These are phyloP conservation scores for Amphipyra berbera DNA, from an alignment of 2,888 invertebrate genomes.

Conservation along the genomic window DNA sequence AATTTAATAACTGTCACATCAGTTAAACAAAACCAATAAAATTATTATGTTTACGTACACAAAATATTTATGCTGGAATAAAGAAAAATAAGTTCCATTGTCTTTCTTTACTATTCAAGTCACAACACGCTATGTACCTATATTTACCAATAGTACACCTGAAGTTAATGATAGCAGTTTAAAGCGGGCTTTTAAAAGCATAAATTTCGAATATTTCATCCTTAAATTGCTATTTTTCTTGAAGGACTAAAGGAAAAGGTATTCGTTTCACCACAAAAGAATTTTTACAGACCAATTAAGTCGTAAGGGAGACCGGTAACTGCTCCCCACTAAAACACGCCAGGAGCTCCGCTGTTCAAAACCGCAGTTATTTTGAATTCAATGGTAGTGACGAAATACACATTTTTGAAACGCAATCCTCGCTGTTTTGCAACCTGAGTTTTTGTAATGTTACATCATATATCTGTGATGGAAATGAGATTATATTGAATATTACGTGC, in stretches of 20 bases:
- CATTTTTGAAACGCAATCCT: constrained; percentile 37
- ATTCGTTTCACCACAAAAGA: constrained; percentile 40
- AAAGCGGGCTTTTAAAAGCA: constrained; percentile 24
- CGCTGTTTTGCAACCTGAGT: constrained; percentile 31
- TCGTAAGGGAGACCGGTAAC: constrained; percentile 34
- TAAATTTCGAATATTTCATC: constrained; percentile 34
- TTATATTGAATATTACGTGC: constrained; percentile 53
- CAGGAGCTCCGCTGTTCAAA: constrained; percentile 23
- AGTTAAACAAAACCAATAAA: constrained; percentile 21
- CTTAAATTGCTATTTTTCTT: constrained; percentile 40
- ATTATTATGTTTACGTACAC: constrained; percentile 29
- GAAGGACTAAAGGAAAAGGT: constrained; percentile 35
- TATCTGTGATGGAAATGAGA: constrained; percentile 50
- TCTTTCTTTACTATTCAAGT: constrained; percentile 21
- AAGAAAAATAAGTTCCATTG: constrained; percentile 37
- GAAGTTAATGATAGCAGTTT: constrained; percentile 29
- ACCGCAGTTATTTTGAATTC: constrained; percentile 31
- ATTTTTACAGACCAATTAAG: constrained; percentile 45
- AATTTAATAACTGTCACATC: constrained; percentile 20
- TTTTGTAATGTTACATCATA: constrained; percentile 48
- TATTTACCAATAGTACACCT: constrained; percentile 29
- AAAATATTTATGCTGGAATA: constrained; percentile 27
- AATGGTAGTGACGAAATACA: constrained; percentile 44
- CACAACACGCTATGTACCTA: constrained; percentile 17
- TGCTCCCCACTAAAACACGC: constrained; percentile 20